These are phyloP conservation scores for Loriculus beryllinus DNA, from an alignment of 2,797 vertebrate species.

Conservation along the genomic window DNA sequence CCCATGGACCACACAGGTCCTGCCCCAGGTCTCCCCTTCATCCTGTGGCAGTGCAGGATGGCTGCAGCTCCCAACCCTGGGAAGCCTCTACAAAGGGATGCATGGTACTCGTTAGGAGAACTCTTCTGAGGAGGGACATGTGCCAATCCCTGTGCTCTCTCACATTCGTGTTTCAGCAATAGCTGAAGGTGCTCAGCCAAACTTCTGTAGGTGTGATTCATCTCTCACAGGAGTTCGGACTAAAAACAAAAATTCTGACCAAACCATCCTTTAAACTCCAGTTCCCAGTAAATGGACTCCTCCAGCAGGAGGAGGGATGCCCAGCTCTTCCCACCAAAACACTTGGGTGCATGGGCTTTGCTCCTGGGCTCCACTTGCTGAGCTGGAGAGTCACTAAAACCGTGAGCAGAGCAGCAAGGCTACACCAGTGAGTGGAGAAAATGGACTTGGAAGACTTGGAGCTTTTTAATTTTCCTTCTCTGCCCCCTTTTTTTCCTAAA, in stretches of 20 bases:
- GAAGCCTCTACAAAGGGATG: not conserved
- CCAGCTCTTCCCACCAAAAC: not conserved
- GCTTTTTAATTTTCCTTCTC: not conserved
- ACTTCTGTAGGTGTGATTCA: not conserved
- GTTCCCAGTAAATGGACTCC: not conserved
- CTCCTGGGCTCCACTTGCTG: accelerated
- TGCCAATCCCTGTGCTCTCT: not conserved
- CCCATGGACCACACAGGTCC: accelerated
- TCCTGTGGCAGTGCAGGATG: accelerated
- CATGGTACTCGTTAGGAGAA: not conserved
- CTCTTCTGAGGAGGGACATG: not conserved
- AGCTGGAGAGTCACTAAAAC: accelerated
- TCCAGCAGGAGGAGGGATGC: not conserved
- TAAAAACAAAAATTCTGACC: not conserved
- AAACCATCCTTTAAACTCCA: not conserved
- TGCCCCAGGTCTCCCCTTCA: accelerated
- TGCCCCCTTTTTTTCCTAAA: not conserved
- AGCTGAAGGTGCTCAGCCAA: not conserved
- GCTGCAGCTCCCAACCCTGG: accelerated
- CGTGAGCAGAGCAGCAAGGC: not conserved
- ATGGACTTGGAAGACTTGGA: not conserved
- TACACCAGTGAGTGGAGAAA: not conserved
- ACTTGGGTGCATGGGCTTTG: not conserved
- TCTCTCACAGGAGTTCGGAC: not conserved
- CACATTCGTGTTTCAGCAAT: not conserved